phyloP scores from a whole-genome alignment of 2,888 invertebrate species.

The Ectemnius cavifrons region DNA sequence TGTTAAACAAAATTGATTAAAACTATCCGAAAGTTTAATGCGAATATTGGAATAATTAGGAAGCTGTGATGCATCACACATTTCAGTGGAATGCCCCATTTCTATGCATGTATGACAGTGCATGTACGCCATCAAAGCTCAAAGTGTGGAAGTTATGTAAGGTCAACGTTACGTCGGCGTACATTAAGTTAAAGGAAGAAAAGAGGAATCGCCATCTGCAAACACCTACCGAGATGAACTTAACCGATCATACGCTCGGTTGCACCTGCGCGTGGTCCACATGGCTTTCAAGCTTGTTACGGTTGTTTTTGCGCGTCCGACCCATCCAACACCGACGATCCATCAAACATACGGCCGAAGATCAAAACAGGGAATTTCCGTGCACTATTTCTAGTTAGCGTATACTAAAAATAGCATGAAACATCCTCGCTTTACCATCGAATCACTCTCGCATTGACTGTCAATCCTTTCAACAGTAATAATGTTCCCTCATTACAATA shows the following conservation, averaged over 20 bases:
- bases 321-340: neutral
- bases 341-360: neutral
- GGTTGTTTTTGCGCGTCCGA: slow-evolving; percentile 34
- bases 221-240: slow-evolving; percentile 4
- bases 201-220: slow-evolving; percentile 48
- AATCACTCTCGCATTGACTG: no score
- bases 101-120: neutral
- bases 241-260: slow-evolving; percentile 20
- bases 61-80: no score
- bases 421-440: no score
- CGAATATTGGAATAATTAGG: no score
- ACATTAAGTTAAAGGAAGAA: slow-evolving; percentile 46
- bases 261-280: slow-evolving; percentile 56
- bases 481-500: no score
- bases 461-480: no score
- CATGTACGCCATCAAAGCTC: slow-evolving; percentile 5
- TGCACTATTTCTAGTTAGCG: neutral
- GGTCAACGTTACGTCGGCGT: slow-evolving; percentile 12
- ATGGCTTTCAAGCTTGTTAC: slow-evolving; percentile 44
- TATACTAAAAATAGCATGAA: no score
- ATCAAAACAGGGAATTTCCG: neutral
- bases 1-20: no score
- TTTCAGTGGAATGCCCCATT: no score
- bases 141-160: slow-evolving; percentile 48
- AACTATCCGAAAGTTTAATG: no score